phyloP scores from a whole-genome alignment of 1,140 invertebrate genomes.

The Lamellibrachia luymesi region DNA sequence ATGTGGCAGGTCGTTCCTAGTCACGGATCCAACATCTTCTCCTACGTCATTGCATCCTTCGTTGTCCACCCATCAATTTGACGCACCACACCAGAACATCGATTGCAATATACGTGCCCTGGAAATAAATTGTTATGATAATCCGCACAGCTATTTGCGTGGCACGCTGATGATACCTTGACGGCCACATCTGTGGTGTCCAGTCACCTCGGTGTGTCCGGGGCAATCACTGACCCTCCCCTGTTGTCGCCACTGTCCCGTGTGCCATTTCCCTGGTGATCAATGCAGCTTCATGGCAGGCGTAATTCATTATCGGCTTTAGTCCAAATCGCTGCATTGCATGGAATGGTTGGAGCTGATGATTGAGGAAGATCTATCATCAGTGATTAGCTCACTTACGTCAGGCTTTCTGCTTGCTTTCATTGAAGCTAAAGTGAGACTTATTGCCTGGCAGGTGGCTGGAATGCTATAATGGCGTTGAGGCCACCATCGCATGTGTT shows the following conservation, averaged over 20 bases:
- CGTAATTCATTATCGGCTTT: slow-evolving; percentile 5
- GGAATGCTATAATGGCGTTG: neutral
- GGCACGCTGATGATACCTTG: neutral
- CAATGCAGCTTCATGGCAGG: neutral
- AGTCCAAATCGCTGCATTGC: neutral
- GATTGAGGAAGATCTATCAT: neutral
- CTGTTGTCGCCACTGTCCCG: neutral
- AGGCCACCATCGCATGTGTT: neutral
- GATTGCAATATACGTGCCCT: neutral
- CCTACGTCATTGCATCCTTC: neutral
- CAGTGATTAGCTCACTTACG: slow-evolving; percentile 1
- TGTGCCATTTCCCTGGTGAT: neutral
- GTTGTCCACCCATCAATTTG: neutral
- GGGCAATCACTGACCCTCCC: neutral
- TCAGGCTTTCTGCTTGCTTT: neutral
- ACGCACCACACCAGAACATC: neutral
- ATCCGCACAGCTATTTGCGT: neutral
- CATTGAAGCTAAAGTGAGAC: neutral
- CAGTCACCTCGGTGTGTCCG: neutral
- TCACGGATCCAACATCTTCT: neutral
- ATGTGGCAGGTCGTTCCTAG: neutral
- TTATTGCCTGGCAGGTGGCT: neutral
- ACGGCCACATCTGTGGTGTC: neutral
- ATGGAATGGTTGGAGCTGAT: neutral
- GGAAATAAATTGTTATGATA: neutral